Percentiles rank a stretch among this genome's conserved stretches.
phyloP scores from a whole-genome alignment of 2,797 vertebrate species.

The Diplodus puntazzo region DNA sequence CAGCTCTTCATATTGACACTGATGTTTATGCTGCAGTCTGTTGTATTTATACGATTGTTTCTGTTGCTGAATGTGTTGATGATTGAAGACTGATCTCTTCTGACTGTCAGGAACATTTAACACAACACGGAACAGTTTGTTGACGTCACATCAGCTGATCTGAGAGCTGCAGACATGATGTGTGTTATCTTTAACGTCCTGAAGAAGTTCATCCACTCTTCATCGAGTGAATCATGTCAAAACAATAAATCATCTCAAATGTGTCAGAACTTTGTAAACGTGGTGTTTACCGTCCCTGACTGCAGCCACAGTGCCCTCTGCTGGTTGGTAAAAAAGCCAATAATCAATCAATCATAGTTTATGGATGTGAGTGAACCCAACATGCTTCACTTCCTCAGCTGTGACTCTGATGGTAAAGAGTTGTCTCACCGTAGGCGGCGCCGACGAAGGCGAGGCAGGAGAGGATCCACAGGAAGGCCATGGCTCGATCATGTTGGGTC shows the following conservation, averaged over 20 bases:
- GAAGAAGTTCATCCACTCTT: not conserved
- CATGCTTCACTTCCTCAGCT: too few species aligned
- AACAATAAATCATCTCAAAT: not conserved
- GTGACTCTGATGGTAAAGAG: rapidly evolving
- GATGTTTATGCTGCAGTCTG: not conserved
- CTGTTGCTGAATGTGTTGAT: not conserved
- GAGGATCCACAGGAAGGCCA: slow-evolving; percentile 85
- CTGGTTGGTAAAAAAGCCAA: not conserved
- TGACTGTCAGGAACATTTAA: too few species aligned
- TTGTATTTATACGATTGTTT: not conserved
- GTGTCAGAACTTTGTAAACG: not conserved
- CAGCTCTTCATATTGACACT: not conserved
- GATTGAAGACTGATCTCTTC: too few species aligned
- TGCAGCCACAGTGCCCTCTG: not conserved
- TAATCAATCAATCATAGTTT: not conserved
- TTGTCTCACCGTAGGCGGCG: slow-evolving; percentile 78
- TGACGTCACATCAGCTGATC: too few species aligned
- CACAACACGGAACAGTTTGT: too few species aligned
- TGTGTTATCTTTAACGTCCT: too few species aligned
- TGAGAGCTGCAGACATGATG: too few species aligned
- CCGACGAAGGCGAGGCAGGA: slow-evolving; percentile 82
- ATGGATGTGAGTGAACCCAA: not conserved
- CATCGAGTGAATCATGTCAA: not conserved
- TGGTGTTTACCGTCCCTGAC: too few species aligned
- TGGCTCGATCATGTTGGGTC: slow-evolving; percentile 58